A percentile compares a stretch with the other conserved stretches of the same genome.
These are phyloP conservation scores for Hyaena hyaena DNA, from an alignment of 2,113 vertebrate species.

Conservation along the genomic window DNA sequence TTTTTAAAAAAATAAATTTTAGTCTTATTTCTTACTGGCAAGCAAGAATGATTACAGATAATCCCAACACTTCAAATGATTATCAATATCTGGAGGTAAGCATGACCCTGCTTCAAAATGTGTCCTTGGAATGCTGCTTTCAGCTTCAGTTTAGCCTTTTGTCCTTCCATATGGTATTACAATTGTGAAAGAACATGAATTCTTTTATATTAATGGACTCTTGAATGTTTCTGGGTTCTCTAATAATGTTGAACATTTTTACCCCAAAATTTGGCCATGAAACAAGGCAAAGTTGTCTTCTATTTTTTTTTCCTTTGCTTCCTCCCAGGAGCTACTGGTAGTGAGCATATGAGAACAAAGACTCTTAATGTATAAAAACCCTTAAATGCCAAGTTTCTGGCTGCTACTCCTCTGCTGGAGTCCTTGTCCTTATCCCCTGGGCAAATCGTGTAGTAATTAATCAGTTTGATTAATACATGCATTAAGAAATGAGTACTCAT, in stretches of 20 bases:
- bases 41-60: not conserved
- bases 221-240: slow-evolving; percentile 21
- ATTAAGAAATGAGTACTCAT: slow-evolving; percentile 31
- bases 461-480: slow-evolving; percentile 45
- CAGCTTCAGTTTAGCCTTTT: not conserved
- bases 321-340: not conserved
- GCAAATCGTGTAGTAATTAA: slow-evolving; percentile 16
- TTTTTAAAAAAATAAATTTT: not conserved
- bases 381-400: not conserved
- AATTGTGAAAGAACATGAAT: not conserved
- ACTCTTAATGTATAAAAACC: not conserved
- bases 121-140: not conserved
- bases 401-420: not conserved
- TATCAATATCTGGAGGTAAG: not conserved
- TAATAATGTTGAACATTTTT: not conserved
- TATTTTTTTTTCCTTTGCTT: not conserved
- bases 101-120: not conserved
- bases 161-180: not conserved
- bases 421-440: slow-evolving; percentile 13
- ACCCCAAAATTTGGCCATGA: not conserved
- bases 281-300: slow-evolving; percentile 37
- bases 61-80: not conserved
- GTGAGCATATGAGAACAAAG: slow-evolving; percentile 1
- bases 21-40: not conserved
- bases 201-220: slow-evolving; percentile 50